Evolutionary conservation across 2,888 invertebrate genomes (phyloP).

Genomic region (Drosophila gaucha): DNA sequence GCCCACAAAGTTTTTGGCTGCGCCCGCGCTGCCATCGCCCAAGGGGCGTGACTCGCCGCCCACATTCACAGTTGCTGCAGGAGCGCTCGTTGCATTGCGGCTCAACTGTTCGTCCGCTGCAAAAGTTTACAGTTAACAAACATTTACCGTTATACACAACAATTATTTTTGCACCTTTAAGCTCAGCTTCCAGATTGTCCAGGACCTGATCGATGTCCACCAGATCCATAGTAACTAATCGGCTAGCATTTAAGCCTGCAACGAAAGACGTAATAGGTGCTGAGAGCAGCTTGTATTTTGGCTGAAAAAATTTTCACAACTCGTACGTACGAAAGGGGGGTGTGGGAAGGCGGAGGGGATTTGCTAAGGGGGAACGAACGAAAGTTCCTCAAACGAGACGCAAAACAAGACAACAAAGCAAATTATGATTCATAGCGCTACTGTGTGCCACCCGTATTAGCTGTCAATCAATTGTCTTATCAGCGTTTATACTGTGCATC

Average conservation of each 20-base stretch:
- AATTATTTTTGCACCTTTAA: conserved; percentile 34
- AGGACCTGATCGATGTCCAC: conserved; percentile 93
- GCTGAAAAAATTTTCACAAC: conserved; percentile 45
- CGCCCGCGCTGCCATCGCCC: conserved; percentile 62
- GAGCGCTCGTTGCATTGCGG: conserved; percentile 45
- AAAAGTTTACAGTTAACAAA: conserved; percentile 83
- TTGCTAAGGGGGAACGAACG: conserved; percentile 10
- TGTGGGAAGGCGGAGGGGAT: background rate
- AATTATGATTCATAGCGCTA: conserved; percentile 41
- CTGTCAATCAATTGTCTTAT: conserved; percentile 39
- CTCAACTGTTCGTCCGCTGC: conserved; percentile 74
- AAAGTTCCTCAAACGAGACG: conserved; percentile 39
- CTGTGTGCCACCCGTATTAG: background rate
- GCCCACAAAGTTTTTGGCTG: conserved; percentile 84
- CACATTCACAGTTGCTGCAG: conserved; percentile 20
- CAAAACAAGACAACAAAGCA: conserved; percentile 53
- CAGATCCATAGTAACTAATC: conserved; percentile 82
- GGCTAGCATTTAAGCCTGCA: conserved; percentile 55
- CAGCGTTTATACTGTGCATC: conserved; percentile 18
- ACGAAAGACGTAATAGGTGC: conserved; percentile 45
- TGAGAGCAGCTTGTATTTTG: conserved; percentile 30
- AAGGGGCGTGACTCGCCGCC: conserved; percentile 45
- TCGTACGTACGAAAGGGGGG: background rate
- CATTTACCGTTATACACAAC: background rate
- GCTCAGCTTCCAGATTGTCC: conserved; percentile 89